Percentiles rank a stretch among this genome's conserved stretches.
Evolutionary conservation across 2,797 vertebrate species (phyloP).

Genomic region (Thunnus albacares): DNA sequence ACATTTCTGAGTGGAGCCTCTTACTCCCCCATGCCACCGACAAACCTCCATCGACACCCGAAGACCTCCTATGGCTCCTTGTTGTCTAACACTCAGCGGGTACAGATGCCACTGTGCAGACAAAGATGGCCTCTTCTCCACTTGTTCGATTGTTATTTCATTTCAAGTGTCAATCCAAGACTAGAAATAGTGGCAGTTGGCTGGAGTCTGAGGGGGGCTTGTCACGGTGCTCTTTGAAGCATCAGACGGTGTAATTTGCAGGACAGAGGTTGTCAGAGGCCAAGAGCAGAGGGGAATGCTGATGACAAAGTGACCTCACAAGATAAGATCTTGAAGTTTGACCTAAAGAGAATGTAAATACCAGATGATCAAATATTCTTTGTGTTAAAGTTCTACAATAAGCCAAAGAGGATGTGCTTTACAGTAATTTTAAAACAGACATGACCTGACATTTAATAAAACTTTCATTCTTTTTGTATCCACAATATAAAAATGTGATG

Average conservation of each 20-base stretch:
- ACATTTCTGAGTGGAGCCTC: constrained; percentile 75
- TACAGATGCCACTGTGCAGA: constrained; percentile 70
- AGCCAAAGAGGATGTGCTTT: background rate
- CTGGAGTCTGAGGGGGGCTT: constrained; percentile 63
- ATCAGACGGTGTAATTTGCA: constrained; percentile 60
- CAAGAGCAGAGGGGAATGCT: constrained; percentile 56
- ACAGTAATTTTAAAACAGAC: background rate
- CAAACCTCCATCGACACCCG: constrained; percentile 68
- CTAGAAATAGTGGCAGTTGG: constrained; percentile 60
- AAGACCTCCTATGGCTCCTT: constrained; percentile 74
- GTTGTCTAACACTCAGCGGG: constrained; percentile 82
- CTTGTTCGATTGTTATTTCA: constrained; percentile 79
- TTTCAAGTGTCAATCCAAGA: constrained; percentile 79
- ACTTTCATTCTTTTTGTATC: background rate
- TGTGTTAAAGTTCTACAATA: background rate
- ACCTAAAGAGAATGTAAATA: constrained; percentile 45
- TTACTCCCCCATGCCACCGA: constrained; percentile 51
- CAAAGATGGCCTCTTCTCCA: constrained; percentile 64
- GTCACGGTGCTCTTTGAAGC: constrained; percentile 66
- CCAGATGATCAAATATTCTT: constrained; percentile 25
- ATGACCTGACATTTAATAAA: constrained; percentile 4
- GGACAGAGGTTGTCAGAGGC: constrained; percentile 59
- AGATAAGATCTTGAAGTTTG: constrained; percentile 21
- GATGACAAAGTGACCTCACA: constrained; percentile 60
- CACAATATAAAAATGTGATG: background rate